Evolutionary conservation across 30 jellyfish, hydroid and myxozoan species (phyloP), one percentile per base, ranked within the genome.

Genomic region (Haliclystus octoradiatus): DNA sequence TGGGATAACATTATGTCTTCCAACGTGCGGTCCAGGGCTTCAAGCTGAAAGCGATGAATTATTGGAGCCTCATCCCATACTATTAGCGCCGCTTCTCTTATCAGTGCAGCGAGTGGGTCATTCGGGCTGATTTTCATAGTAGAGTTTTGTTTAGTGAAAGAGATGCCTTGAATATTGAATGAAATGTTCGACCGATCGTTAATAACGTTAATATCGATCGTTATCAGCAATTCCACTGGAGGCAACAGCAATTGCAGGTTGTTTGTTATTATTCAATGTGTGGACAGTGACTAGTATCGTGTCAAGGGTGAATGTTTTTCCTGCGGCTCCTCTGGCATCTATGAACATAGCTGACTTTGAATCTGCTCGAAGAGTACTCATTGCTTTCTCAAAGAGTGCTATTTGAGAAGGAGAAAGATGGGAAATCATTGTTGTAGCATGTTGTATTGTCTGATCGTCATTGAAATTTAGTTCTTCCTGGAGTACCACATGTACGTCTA

Each of bases 201-300:
- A 40, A 40, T 40, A 40, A 19, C 19, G 57, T n/a, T n/a, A n/a
- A n/a, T n/a, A n/a, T n/a, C n/a, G n/a, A n/a, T n/a, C n/a, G n/a
- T n/a, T 40, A 40, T 9, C 57, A 40, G 57, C 57, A 40, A 40
- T 40, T 9, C 57, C 57, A 40, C 57, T 40, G 57, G 57, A 40
- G 9, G 57, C 9, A 9, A 40, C 57, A 9, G 57, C 57, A 5
- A 40, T 9, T 19, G 19, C 57, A 5, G 57, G 57, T 19, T 40
- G 57, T 40, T 40, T 40, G 57, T 5, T 40, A 19, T 19, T 19
- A 9, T 40, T 9, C 19, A 40, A 19, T 40, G 19, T 40, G 57
- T 40, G 57, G 14, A 40, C 57, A 19, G 57, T 40, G 19, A 9
- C 57, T 40, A 40, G 57, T 9, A 40, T 9, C 19, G 57, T 40